These are phyloP conservation scores for Phrynocephalus forsythii DNA, from an alignment of 2,797 vertebrate species.

Conservation along the genomic window DNA sequence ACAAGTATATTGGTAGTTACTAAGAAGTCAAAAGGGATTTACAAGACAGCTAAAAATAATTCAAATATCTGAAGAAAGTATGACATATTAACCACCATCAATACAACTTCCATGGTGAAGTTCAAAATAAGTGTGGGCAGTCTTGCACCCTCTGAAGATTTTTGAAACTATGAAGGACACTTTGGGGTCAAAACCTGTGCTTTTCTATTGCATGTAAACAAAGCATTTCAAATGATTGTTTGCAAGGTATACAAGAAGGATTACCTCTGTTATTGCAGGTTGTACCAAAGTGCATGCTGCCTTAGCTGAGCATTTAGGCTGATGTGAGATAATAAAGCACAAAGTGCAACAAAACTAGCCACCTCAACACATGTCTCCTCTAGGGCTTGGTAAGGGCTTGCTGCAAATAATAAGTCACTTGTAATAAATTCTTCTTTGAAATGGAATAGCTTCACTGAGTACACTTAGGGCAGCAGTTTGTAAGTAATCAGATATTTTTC, in stretches of 20 bases:
- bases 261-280: neutral
- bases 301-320: conserved; percentile 12
- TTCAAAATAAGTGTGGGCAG: neutral
- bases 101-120: too few species aligned
- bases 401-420: neutral
- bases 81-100: neutral
- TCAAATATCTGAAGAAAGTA: neutral
- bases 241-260: conserved; percentile 14
- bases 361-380: neutral
- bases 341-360: neutral
- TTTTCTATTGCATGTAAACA: conserved; percentile 36
- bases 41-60: neutral
- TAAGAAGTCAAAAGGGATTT: neutral
- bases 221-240: conserved; percentile 11
- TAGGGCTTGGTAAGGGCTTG: neutral
- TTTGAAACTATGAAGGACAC: conserved; percentile 12
- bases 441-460: neutral
- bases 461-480: too few species aligned
- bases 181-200: conserved; percentile 14
- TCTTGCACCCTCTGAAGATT: neutral
- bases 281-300: neutral
- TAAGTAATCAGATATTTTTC: too few species aligned
- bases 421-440: neutral
- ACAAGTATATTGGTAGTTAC: neutral
- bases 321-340: neutral